These are phyloP conservation scores for Engraulis encrasicolus DNA, from an alignment of 2,113 vertebrate genomes.

Conservation along the genomic window DNA sequence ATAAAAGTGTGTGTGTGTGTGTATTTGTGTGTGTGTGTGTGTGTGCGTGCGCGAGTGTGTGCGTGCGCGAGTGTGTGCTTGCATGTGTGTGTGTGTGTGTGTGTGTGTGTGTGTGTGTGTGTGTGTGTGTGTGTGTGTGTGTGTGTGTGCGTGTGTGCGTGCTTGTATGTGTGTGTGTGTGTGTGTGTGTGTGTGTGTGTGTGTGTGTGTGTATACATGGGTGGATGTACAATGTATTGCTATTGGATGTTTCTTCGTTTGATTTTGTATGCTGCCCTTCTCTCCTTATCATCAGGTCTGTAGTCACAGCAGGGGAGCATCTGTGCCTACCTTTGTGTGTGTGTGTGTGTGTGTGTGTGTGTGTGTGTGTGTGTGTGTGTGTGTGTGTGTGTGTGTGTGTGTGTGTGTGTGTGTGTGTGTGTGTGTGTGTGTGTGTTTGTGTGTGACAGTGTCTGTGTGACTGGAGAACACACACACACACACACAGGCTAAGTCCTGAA, in stretches of 20 bases:
- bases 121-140: not conserved
- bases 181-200: not conserved
- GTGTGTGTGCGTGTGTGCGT: not conserved
- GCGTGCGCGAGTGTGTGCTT: no score
- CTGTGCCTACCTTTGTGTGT: not conserved
- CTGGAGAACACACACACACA: no score
- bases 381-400: not conserved
- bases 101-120: not conserved
- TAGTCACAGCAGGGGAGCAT: not conserved
- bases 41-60: not conserved
- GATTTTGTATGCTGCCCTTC: no score
- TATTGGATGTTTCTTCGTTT: no score
- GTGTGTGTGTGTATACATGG: not conserved
- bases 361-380: not conserved
- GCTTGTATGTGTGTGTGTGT: not conserved
- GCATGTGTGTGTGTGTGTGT: conserved; percentile 4
- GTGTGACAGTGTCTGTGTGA: no score
- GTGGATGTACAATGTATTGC: no score
- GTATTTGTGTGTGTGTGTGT: not conserved
- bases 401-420: no score
- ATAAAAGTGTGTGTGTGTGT: not conserved
- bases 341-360: no score
- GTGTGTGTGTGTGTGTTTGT: not conserved
- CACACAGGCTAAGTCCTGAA: no score
- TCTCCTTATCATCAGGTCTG: no score